Percentiles rank a stretch among this genome's conserved stretches.
Conservation (phyloP, 1,140 invertebrate species). For the Stenopsyche tienmushanensis region DNA sequence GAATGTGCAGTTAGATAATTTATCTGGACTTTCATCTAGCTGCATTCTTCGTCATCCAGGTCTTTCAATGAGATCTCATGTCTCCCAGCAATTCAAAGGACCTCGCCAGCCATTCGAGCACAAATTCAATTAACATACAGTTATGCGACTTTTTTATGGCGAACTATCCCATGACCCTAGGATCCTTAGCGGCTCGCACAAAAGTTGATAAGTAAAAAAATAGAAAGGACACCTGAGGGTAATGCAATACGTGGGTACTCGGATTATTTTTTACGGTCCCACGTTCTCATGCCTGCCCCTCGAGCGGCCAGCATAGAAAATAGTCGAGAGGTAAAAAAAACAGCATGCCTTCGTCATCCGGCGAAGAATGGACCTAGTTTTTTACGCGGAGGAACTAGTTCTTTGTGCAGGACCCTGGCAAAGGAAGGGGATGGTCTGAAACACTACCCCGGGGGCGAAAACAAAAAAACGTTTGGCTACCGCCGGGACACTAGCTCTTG, state of each 20-base stretch:
- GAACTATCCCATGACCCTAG: constrained; percentile 40
- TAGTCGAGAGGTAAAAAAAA: constrained; percentile 23
- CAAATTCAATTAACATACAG: constrained; percentile 31
- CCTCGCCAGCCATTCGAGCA: too few species aligned
- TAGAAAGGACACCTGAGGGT: constrained; percentile 38
- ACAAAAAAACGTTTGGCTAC: constrained; percentile 27
- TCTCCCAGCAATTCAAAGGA: too few species aligned
- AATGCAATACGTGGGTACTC: constrained; percentile 36
- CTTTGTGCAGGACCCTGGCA: neutral
- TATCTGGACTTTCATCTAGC: too few species aligned
- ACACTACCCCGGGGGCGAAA: constrained; percentile 39
- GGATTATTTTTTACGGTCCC: constrained; percentile 34
- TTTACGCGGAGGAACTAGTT: constrained; percentile 37
- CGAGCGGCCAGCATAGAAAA: constrained; percentile 25
- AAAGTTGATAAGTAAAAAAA: constrained; percentile 19
- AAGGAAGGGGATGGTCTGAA: constrained; percentile 33
- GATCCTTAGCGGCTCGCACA: neutral
- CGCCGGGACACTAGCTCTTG: constrained; percentile 24
- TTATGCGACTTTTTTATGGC: constrained; percentile 24
- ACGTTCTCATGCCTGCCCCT: constrained; percentile 35
- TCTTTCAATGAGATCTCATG: too few species aligned
- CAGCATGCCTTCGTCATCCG: constrained; percentile 28
- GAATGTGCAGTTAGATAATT: too few species aligned
- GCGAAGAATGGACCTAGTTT: constrained; percentile 39
- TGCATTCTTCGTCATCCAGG: too few species aligned